Conservation (phyloP, 2,113 vertebrate genomes). For the Oreocharis arfaki region DNA sequence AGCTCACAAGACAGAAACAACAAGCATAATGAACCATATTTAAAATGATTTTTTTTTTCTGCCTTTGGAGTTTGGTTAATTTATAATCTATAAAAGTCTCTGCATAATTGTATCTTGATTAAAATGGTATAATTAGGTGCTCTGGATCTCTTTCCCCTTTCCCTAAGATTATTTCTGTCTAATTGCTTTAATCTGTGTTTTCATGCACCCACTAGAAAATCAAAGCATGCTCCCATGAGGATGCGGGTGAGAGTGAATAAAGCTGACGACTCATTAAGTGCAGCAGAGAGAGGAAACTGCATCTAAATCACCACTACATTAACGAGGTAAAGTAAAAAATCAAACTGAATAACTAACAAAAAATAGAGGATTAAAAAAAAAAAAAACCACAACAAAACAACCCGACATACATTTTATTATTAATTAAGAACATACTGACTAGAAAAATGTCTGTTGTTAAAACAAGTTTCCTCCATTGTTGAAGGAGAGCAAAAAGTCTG, state of each 20-base stretch:
- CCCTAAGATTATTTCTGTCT: conserved; percentile 69
- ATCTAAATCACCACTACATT: conserved; percentile 69
- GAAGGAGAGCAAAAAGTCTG: background rate
- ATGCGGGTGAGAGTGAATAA: conserved; percentile 67
- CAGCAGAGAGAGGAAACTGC: conserved; percentile 65
- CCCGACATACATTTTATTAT: conserved; percentile 29
- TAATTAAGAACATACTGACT: conserved; percentile 11
- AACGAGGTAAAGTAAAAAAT: conserved; percentile 63
- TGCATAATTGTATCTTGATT: conserved; percentile 58
- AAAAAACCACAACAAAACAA: background rate
- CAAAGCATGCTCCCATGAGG: conserved; percentile 64
- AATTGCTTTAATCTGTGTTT: conserved; percentile 75
- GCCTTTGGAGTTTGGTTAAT: conserved; percentile 47
- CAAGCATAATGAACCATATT: conserved; percentile 34
- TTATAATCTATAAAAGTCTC: conserved; percentile 58
- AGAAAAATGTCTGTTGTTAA: background rate
- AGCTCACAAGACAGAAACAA: conserved; percentile 55
- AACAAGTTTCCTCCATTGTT: background rate
- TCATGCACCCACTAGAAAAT: conserved; percentile 64
- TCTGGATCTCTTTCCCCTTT: conserved; percentile 61
- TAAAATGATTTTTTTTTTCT: conserved; percentile 45
- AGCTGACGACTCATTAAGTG: conserved; percentile 70
- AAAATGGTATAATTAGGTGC: conserved; percentile 65
- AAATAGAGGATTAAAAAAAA: background rate
- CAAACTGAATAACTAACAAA: conserved; percentile 42